These are phyloP conservation scores for Dendrophyllia cribrosa DNA, from an alignment of 64 coral and sea anemone species.

Conservation along the genomic window DNA sequence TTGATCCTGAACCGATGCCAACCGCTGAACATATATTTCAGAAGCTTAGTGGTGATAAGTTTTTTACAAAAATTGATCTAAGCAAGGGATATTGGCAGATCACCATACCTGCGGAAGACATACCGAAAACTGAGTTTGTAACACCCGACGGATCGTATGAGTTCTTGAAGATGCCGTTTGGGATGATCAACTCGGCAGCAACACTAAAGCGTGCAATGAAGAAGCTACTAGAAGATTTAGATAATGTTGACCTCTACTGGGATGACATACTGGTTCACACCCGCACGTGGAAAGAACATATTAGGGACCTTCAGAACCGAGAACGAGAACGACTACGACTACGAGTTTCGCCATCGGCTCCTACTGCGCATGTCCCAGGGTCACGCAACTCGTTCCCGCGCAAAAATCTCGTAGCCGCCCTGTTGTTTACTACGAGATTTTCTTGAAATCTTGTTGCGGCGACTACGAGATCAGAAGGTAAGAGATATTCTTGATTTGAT, in stretches of 20 bases:
- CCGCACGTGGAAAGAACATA: slow-evolving; percentile 33
- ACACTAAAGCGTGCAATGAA: slow-evolving; percentile 6
- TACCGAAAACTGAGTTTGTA: slow-evolving; percentile 27
- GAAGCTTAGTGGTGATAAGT: neutral
- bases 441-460: too few relatives aligned
- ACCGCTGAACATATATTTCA: too few relatives aligned
- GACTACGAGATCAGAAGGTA: too few relatives aligned
- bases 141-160: slow-evolving; percentile 29
- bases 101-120: neutral
- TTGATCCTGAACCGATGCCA: too few relatives aligned
- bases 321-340: too few relatives aligned
- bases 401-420: too few relatives aligned
- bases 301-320: too few relatives aligned
- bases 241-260: slow-evolving; percentile 4
- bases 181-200: slow-evolving; percentile 40
- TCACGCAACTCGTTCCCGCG: too few relatives aligned
- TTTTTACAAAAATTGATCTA: neutral
- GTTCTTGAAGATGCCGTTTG: slow-evolving; percentile 47
- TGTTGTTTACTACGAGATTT: too few relatives aligned
- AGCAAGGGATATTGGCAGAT: slow-evolving; percentile 54
- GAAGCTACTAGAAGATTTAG: neutral
- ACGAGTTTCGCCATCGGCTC: too few relatives aligned
- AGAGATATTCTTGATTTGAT: too few relatives aligned
- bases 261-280: slow-evolving; percentile 46
- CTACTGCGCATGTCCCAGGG: too few relatives aligned